Conservation (phyloP, 2,888 invertebrate genomes). For the Siphonodentalium dalli region DNA sequence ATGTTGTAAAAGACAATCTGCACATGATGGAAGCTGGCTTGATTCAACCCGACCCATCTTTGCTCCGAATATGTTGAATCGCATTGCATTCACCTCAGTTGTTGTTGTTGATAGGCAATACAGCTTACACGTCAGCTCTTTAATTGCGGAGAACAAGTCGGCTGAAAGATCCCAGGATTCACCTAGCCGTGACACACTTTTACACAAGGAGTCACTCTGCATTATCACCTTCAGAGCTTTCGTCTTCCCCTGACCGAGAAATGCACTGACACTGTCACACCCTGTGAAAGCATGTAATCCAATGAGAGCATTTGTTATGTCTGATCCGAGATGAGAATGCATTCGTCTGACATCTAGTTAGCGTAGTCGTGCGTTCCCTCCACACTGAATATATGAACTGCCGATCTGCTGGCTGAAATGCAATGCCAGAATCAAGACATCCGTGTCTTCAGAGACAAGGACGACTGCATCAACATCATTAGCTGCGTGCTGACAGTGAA, state of each 20-base stretch:
- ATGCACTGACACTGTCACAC: slow-evolving; percentile 28
- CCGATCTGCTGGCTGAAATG: slow-evolving; percentile 12
- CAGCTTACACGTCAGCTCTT: slow-evolving; percentile 22
- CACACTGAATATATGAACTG: slow-evolving; percentile 17
- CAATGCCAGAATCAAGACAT: slow-evolving; percentile 28
- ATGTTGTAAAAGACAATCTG: slow-evolving; percentile 16
- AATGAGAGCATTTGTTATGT: slow-evolving; percentile 20
- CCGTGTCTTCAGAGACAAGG: slow-evolving; percentile 27
- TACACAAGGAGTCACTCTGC: no score
- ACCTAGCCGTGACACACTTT: slow-evolving; percentile 10
- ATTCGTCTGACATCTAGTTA: slow-evolving; percentile 20
- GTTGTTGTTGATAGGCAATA: slow-evolving; percentile 17
- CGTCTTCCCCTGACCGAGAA: slow-evolving; percentile 24
- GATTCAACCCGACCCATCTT: slow-evolving; percentile 20
- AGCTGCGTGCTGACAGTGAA: slow-evolving; percentile 30
- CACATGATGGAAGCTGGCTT: slow-evolving; percentile 21
- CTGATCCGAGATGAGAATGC: slow-evolving; percentile 12
- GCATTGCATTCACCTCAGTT: slow-evolving; percentile 15
- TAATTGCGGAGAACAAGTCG: slow-evolving; percentile 20
- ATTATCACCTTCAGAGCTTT: slow-evolving; percentile 22
- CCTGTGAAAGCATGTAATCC: slow-evolving; percentile 29
- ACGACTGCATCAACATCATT: slow-evolving; percentile 15
- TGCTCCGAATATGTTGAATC: slow-evolving; percentile 24
- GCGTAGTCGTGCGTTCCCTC: slow-evolving; percentile 11
- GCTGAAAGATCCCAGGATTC: slow-evolving; percentile 16